Base-by-base conservation (phyloP, 2,888 invertebrate genomes). In the Unio delphinus region DNA sequence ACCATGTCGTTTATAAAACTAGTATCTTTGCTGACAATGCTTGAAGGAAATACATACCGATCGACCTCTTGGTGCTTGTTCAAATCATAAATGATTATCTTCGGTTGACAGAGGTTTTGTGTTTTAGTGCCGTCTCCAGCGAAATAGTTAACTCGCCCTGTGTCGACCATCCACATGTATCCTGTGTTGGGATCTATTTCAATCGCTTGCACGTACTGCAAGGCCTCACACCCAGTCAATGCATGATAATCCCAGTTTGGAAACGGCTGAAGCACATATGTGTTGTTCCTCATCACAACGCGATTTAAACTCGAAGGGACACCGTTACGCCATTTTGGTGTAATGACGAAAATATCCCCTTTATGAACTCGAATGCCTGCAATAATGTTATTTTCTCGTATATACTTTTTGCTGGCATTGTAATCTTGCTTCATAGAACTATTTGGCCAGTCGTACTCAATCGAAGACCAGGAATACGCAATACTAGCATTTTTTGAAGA, bases 1-100 rank as follows among this genome's bases (percentile, higher is more conserved):
- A 83, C 83, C 0, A 83, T 65, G 55, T 83, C 83, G 57, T 81
- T 81, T 18, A 83, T 69, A 62, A 78, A 83, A 63, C 69, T 78
- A 17, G 68, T 61, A 26, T 72, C 74, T 5, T 30, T 61, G 11
- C 77, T 75, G 3, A 70, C 68, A 5, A 76, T 68, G 5, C 20
- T 58, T 8, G 30, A 26, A 3, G 80, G 76, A 60, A 83, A 82
- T 11, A 56, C 55, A 64, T 80, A 77, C 0, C 78, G 68, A 0
- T 45, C 11, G 45, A 45, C 11, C 11, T 5, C 20, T 45, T 26
- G 18, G n/a, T 63, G 54, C 26, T 54, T 18, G 54, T 11, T 17
- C 20, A n/a, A 26, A 4, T 55, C n/a, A 23, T 63, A 20, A 45
- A n/a, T 30, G 54, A 54, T n/a, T 18, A 20, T 26, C 2, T 60